Evolutionary conservation across 2,113 vertebrate species (phyloP).

Genomic region (Plotosus lineatus): DNA sequence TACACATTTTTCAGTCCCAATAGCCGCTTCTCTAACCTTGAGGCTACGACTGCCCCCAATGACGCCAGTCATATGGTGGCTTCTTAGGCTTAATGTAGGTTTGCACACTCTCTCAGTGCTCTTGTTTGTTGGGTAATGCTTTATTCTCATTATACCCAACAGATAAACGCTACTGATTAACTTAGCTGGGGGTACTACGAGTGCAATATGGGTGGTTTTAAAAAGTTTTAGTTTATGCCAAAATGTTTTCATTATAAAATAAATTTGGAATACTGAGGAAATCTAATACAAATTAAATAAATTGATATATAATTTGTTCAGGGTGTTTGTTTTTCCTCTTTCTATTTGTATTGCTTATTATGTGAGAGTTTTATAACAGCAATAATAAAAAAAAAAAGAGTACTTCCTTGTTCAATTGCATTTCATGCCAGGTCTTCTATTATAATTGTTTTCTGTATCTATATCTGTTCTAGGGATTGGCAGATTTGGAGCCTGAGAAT

Average conservation of each 20-base stretch:
- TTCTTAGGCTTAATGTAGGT: no score
- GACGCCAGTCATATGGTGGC: no score
- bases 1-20: no score
- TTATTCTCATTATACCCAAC: neutral
- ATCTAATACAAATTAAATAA: neutral
- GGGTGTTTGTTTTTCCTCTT: neutral
- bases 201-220: neutral
- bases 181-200: neutral
- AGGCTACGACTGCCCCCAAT: no score
- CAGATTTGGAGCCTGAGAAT: constrained; percentile 66
- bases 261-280: neutral
- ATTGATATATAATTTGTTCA: neutral
- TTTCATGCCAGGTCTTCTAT: neutral
- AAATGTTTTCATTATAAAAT: neutral
- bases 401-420: neutral
- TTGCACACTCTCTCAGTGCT: no score
- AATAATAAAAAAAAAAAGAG: neutral
- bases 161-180: no score
- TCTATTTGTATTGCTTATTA: neutral
- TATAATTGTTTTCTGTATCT: neutral
- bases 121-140: neutral
- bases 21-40: no score
- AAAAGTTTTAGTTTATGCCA: neutral
- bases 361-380: neutral
- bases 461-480: constrained; percentile 61